phyloP scores from a whole-genome alignment of 2,797 vertebrate species.

The Halcyon smyrnensis region DNA sequence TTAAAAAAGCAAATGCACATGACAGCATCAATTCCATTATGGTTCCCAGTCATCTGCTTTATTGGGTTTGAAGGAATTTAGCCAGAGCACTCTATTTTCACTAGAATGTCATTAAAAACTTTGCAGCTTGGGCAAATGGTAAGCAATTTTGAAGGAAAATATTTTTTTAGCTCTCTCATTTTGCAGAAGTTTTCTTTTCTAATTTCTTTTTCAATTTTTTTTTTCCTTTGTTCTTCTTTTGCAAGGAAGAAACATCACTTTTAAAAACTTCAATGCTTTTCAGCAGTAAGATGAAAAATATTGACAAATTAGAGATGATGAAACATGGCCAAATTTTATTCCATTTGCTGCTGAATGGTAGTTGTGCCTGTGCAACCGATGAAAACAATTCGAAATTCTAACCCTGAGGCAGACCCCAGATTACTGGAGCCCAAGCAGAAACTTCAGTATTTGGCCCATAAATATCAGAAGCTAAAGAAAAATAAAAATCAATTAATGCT shows the following conservation, averaged over 20 bases:
- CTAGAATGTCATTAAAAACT: constrained; percentile 61
- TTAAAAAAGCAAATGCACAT: constrained; percentile 67
- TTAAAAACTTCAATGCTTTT: constrained; percentile 10
- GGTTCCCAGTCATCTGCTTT: constrained; percentile 64
- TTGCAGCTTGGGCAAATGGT: constrained; percentile 53
- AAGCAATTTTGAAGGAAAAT: constrained; percentile 16
- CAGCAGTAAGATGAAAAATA: constrained; percentile 52
- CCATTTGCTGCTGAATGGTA: constrained; percentile 44
- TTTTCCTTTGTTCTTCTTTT: background rate
- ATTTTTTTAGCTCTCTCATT: constrained; percentile 17
- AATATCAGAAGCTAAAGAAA: constrained; percentile 44
- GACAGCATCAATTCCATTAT: constrained; percentile 62
- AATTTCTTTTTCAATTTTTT: background rate
- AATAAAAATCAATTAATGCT: constrained; percentile 8
- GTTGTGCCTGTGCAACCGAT: background rate
- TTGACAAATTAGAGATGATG: constrained; percentile 59
- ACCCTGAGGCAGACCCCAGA: constrained; percentile 30
- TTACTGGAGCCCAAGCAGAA: constrained; percentile 53
- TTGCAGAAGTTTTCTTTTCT: background rate
- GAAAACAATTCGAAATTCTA: constrained; percentile 25
- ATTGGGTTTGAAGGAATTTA: constrained; percentile 68
- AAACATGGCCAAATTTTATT: constrained; percentile 61
- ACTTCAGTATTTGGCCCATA: constrained; percentile 55
- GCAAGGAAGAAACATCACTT: background rate
- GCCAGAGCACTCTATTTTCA: constrained; percentile 47